Evolutionary conservation across 53 echinoderm and acorn worm genomes (phyloP), one percentile per base, ranked within the genome.

Genomic region (Antedon mediterranea): DNA sequence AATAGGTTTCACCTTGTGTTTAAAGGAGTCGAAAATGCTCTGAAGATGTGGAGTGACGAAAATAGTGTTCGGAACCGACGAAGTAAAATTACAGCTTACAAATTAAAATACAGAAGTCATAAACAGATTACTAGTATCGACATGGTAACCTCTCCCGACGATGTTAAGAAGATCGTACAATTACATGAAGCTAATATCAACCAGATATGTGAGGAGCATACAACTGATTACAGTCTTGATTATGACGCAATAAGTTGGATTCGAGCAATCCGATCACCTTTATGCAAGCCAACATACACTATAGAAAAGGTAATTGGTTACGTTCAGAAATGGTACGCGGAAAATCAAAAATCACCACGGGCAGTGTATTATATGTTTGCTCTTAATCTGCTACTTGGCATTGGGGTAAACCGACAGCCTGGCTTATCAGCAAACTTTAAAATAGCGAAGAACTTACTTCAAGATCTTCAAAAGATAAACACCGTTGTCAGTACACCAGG

Each of bases 41-140:
- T 85, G 43, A 32, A n/a, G n/a, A n/a, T n/a, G n/a, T 0, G 30
- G 41, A 28, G 43, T 85, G 85, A n/a, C n/a, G 85, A 33, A 85
- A 30, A 85, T 18, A 28, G 41, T 13, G 76, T 85, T 23, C 77
- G 77, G 9, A 73, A 81, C 42, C 71, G 41, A 30, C 78, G 81
- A 72, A 76, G 72, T 42, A 81, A 76, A 28, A 85, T 85, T 31
- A 81, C 85, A 1, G 81, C 76, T 37, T 85, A 77, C 28, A 85
- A 81, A 71, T 29, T 85, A 43, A 85, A 85, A 74, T 42, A 85
- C 42, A 1, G 0, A 11, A 13, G 30, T 4, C n/a, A n/a, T n/a
- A n/a, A n/a, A n/a, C n/a, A n/a, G n/a, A n/a, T n/a, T n/a, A n/a
- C n/a, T n/a, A n/a, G n/a, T n/a, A 57, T 57, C 23, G 57, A 57